A percentile compares a stretch with the other conserved stretches of the same genome.
Evolutionary conservation across 2,888 invertebrate genomes (phyloP).

Genomic region (Drepana falcataria): DNA sequence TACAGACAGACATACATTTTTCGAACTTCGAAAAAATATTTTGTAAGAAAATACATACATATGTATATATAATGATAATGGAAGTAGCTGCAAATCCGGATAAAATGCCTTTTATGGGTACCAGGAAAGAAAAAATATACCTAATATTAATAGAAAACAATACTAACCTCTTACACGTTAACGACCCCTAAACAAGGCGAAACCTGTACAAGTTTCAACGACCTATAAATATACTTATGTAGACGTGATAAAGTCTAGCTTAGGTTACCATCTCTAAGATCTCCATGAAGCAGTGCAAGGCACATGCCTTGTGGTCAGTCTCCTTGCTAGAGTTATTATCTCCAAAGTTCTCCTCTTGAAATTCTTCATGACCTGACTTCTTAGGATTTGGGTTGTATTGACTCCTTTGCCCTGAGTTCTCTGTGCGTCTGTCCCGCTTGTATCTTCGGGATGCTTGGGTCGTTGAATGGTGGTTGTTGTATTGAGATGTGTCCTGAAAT

Average conservation of each 20-base stretch:
- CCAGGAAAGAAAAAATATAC: too few relatives aligned
- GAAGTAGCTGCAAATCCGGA: too few relatives aligned
- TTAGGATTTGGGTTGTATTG: conserved; percentile 64
- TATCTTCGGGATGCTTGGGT: conserved; percentile 42
- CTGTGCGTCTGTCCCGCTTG: conserved; percentile 48
- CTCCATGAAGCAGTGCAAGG: conserved; percentile 84
- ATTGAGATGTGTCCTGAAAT: conserved; percentile 34
- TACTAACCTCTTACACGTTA: too few relatives aligned
- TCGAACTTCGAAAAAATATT: too few relatives aligned
- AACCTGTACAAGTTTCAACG: too few relatives aligned
- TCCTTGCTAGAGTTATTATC: conserved; percentile 43
- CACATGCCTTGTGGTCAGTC: conserved; percentile 66
- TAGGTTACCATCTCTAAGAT: conserved; percentile 81
- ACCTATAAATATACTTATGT: too few relatives aligned
- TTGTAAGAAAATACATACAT: too few relatives aligned
- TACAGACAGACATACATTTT: too few relatives aligned
- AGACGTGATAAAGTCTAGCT: neutral
- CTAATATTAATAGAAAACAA: too few relatives aligned
- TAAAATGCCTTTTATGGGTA: too few relatives aligned
- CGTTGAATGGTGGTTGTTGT: conserved; percentile 35
- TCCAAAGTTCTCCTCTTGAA: conserved; percentile 36
- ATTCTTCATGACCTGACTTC: conserved; percentile 33
- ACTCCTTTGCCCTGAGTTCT: conserved; percentile 63
- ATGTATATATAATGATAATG: too few relatives aligned
- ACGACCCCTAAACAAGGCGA: too few relatives aligned